Conservation (phyloP, 1,140 invertebrate species). For the Atopsyche davidsoni region DNA sequence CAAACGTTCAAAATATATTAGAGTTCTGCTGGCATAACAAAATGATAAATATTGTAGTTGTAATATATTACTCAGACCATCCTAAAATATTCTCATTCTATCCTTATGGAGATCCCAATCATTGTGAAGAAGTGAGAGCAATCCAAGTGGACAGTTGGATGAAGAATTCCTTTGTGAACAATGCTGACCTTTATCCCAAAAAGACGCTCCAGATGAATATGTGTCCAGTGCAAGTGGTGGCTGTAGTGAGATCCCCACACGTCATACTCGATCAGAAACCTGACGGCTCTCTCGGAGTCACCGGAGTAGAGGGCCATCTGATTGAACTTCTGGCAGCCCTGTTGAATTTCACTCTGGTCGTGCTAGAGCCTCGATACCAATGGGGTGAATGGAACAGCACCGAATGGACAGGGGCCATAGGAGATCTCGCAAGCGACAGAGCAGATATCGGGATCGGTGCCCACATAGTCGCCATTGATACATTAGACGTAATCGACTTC, state of each 20-base stretch:
- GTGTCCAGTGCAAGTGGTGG: slow-evolving; percentile 15
- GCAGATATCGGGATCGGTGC: slow-evolving; percentile 25
- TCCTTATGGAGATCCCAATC: slow-evolving; percentile 12
- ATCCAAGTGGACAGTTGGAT: slow-evolving; percentile 21
- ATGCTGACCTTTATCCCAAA: slow-evolving; percentile 14
- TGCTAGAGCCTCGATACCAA: slow-evolving; percentile 7
- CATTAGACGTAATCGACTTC: slow-evolving; percentile 15
- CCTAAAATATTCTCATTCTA: slow-evolving; percentile 18
- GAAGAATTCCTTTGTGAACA: slow-evolving; percentile 9
- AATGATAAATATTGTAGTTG: slow-evolving; percentile 17
- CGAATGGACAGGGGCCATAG: slow-evolving; percentile 20
- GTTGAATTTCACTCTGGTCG: slow-evolving; percentile 22
- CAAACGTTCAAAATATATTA: slow-evolving; percentile 15
- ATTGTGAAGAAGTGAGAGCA: slow-evolving; percentile 8
- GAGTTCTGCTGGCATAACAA: slow-evolving; percentile 17
- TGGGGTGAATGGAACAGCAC: slow-evolving; percentile 22
- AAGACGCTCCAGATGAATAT: slow-evolving; percentile 13
- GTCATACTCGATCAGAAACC: slow-evolving; percentile 3
- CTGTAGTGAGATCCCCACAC: slow-evolving; percentile 18
- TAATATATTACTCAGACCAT: slow-evolving; percentile 2
- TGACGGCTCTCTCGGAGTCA: slow-evolving; percentile 11
- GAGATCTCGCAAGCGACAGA: slow-evolving; percentile 21
- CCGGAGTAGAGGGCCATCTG: slow-evolving; percentile 21
- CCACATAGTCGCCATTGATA: slow-evolving; percentile 11
- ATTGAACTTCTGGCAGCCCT: slow-evolving; percentile 11